Percentiles rank a stretch among this genome's conserved stretches.
Conservation (phyloP, 2,113 vertebrate species). For the Heterotis niloticus region DNA sequence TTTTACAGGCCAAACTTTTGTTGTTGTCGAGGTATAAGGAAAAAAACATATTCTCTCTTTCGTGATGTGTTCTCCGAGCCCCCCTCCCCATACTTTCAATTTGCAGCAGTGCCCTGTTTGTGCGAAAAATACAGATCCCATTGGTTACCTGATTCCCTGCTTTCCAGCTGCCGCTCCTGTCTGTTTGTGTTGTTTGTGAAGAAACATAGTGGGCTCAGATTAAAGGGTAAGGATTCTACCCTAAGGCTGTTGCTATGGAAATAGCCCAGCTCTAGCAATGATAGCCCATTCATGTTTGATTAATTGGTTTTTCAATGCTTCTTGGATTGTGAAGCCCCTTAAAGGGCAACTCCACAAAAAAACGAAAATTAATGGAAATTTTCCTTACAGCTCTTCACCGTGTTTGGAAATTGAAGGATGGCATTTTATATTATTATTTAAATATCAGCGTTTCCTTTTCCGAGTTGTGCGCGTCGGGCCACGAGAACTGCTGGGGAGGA, state of each 20-base stretch:
- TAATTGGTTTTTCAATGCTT: slow-evolving; percentile 61
- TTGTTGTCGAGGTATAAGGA: background rate
- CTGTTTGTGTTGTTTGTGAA: slow-evolving; percentile 65
- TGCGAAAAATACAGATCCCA: slow-evolving; percentile 39
- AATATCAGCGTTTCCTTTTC: slow-evolving; percentile 18
- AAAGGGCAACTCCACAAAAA: slow-evolving; percentile 52
- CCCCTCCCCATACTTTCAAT: background rate
- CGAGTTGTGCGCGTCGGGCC: background rate
- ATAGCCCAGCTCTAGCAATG: slow-evolving; percentile 56
- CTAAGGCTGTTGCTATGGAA: slow-evolving; percentile 69
- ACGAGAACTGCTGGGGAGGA: background rate
- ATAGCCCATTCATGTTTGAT: slow-evolving; percentile 67
- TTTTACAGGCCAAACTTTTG: background rate
- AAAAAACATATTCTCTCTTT: slow-evolving; percentile 12
- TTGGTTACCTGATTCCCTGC: slow-evolving; percentile 56
- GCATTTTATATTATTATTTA: slow-evolving; percentile 26
- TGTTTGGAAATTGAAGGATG: slow-evolving; percentile 27
- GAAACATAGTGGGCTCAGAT: slow-evolving; percentile 64
- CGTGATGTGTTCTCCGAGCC: background rate
- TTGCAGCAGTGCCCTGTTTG: background rate
- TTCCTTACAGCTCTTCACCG: slow-evolving; percentile 18
- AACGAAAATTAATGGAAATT: slow-evolving; percentile 46
- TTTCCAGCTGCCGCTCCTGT: slow-evolving; percentile 52
- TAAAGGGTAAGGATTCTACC: slow-evolving; percentile 64
- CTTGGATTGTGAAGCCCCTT: slow-evolving; percentile 52